Base-by-base conservation (phyloP, 2,797 vertebrate species). In the Semaprochilodus insignis region DNA sequence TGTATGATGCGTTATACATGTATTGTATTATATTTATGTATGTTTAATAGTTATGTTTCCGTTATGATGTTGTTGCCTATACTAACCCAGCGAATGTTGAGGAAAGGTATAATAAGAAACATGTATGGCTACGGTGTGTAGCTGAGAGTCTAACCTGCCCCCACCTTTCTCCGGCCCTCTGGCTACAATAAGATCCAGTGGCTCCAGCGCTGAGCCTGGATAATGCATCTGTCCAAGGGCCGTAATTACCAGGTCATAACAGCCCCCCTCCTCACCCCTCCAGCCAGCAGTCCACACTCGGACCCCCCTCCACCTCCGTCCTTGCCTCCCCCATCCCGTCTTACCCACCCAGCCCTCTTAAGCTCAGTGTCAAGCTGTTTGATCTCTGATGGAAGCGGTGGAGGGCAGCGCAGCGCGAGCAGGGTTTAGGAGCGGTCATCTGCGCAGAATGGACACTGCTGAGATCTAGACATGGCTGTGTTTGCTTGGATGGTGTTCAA, bases 211-310 rank as follows among this genome's bases (percentile, higher is more conserved):
- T 92, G 95, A 95, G 95, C 95, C 96, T 96, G 96, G 94, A 95
- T 96, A 96, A 96, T 97, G 91, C 95, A 96, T 96, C 96, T 97
- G 96, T 97, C 96, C 96, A 93, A 93, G 94, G 91, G 93, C 94
- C 93, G 92, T 95, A 96, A 96, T 96, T 96, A 96, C 93, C 93
- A 40, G 95, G 95, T 95, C 95, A 96, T 96, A 96, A 96, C 94
- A 96, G 95, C 95, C 91, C 92, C 92, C 94, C 74, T 44, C 92
- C 93, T 93, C 76, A 66, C 77, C 79, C 82, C 93, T 95, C 90
- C 92, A 94, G 94, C 95, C 94, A 95, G 92, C 93, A 94, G 93
- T 94, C 93, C 95, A 95, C 95, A 95, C 95, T 95, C 93, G 94
- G 94, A 91, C 90, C 92, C 91, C 94, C 89, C 94, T 89, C 73